phyloP scores from a whole-genome alignment of 2,113 vertebrate genomes.

The Isichthys henryi region DNA sequence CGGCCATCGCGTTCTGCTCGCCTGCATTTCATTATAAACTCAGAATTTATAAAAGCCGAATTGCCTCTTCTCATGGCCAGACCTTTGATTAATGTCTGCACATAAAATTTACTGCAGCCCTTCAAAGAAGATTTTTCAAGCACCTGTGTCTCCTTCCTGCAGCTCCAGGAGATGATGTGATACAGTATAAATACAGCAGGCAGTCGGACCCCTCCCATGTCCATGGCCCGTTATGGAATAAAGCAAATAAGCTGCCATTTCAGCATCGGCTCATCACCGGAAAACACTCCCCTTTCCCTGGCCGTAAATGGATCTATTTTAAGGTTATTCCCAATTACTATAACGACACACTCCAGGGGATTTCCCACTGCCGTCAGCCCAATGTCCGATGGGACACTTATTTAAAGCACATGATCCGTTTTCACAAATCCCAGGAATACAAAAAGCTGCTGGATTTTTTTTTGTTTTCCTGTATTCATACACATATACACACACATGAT shows the following conservation, averaged over 20 bases:
- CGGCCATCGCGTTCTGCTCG: not conserved
- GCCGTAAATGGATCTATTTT: not conserved
- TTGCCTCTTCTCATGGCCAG: not conserved
- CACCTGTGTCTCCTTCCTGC: not conserved
- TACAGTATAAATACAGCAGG: not conserved
- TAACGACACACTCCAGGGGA: not conserved
- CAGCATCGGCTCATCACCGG: not conserved
- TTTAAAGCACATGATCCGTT: not conserved
- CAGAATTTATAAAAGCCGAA: not conserved
- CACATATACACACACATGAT: not conserved
- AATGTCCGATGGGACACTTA: not conserved
- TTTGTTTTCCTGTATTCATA: not conserved
- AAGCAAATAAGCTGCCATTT: not conserved
- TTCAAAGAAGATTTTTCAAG: not conserved
- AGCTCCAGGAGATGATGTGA: not conserved
- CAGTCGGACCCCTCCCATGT: not conserved
- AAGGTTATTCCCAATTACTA: not conserved
- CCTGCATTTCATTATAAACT: not conserved
- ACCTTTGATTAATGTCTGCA: not conserved
- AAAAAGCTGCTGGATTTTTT: not conserved
- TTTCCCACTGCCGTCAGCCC: not conserved
- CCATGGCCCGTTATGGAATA: not conserved
- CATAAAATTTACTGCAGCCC: not conserved
- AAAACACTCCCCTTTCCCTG: not conserved
- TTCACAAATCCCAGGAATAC: constrained; percentile 1